Base-by-base conservation (phyloP, 2,888 invertebrate genomes). In the Calameuta filiformis region DNA sequence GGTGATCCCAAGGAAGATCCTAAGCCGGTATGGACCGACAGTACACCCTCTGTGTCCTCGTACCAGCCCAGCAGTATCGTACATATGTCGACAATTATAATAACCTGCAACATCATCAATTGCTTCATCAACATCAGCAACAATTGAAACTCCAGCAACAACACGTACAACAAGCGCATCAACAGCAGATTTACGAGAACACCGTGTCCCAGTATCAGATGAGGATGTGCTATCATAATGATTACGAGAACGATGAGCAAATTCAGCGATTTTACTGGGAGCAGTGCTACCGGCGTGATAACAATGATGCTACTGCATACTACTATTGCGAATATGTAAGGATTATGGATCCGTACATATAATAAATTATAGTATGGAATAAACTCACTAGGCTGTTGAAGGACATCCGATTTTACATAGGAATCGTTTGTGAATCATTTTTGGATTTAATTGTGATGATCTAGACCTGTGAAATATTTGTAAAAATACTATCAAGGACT, bases 241-340 rank as follows among this genome's bases (percentile, higher is more conserved):
- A 91, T 81, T 91, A 91, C 81, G 91, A 91, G 80, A 91, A 91
- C 82, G 91, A 91, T 84, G 91, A 91, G 81, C 90, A 91, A 82
- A 91, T 91, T 77, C 91, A 91, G 82, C 83, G 90, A 73, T 91
- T 91, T 75, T 91, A 91, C 79, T 91, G 91, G 91, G 91, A 91
- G 77, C 91, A 91, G 85, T 91, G 91, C 82, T 91, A 91, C 80
- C 85, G 89, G 40, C 87, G 89, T 35, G 88, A 91, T 79, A 90
- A 91, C 83, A 87, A 85, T 76, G 90, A 91, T 81, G 90, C 91
- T 69, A 91, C 90, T n/a, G 91, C 91, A 0, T 91, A 90, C 83
- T 91, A 91, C 85, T 91, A 91, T 79, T 91, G 91, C 84, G 91
- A 91, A 91, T 91, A 90, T 79, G 91, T 91, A 91, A 91, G 91